A percentile compares a stretch with the other conserved stretches of the same genome.
Evolutionary conservation across 2,113 vertebrate species (phyloP).

Genomic region (Pangasianodon hypophthalmus): DNA sequence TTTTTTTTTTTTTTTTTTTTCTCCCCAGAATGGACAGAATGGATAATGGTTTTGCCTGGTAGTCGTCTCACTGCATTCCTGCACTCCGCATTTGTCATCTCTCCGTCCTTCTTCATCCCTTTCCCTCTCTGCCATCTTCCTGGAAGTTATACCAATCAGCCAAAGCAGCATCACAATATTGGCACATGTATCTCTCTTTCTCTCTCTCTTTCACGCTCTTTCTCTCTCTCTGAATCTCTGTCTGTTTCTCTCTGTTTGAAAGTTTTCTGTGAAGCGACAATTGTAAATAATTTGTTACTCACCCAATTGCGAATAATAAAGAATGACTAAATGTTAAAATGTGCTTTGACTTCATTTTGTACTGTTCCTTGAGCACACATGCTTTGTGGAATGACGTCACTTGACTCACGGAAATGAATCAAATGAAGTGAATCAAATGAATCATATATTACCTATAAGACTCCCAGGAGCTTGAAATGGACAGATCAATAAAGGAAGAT

Average conservation of each 20-base stretch:
- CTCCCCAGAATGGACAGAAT: conserved; percentile 52
- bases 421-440: not conserved
- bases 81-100: conserved; percentile 1
- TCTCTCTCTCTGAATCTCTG: conserved; percentile 35
- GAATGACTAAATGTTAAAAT: conserved; percentile 50
- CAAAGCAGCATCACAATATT: conserved; percentile 56
- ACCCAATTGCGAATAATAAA: conserved; percentile 65
- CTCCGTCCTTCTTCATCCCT: not conserved
- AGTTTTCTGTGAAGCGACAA: conserved; percentile 51
- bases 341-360: not conserved
- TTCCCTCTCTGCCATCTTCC: conserved; percentile 28
- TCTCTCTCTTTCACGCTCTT: conserved; percentile 43
- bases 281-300: conserved; percentile 78
- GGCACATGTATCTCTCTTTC: conserved; percentile 51
- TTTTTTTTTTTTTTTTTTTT: conserved; percentile 34
- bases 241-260: conserved; percentile 23
- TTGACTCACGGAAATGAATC: not conserved
- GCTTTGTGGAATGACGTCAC: not conserved
- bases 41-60: conserved; percentile 49
- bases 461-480: not conserved
- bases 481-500: not conserved
- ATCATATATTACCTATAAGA: not conserved
- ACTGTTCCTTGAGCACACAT: not conserved
- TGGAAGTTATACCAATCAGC: conserved; percentile 35
- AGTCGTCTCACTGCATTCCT: conserved; percentile 8